Evolutionary conservation across 1,140 invertebrate species (phyloP).

Genomic region (Ladona fulva): DNA sequence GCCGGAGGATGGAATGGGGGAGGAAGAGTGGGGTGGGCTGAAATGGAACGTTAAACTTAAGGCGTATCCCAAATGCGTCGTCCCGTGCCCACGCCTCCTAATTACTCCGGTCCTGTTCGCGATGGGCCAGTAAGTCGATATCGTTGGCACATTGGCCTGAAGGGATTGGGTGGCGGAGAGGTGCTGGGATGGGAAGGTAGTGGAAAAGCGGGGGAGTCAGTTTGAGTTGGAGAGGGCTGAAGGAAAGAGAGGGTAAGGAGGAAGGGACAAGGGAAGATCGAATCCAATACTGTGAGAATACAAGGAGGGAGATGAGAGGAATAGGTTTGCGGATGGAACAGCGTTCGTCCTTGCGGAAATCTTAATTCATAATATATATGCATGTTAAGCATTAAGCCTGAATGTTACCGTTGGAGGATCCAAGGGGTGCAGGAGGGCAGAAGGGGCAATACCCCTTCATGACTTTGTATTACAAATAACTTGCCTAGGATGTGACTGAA

Average conservation of each 20-base stretch:
- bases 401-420: too few species aligned
- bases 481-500: too few species aligned
- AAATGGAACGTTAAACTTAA: neutral
- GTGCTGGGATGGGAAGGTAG: neutral
- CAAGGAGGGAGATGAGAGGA: too few species aligned
- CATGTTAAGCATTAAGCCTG: too few species aligned
- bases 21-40: neutral
- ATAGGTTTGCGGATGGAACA: too few species aligned
- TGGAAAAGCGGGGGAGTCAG: neutral
- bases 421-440: too few species aligned
- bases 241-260: neutral
- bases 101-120: slow-evolving; percentile 2
- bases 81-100: neutral
- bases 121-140: slow-evolving; percentile 7
- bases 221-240: neutral
- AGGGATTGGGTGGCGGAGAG: neutral
- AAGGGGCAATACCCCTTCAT: too few species aligned
- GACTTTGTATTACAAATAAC: too few species aligned
- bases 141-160: neutral
- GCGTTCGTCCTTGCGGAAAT: too few species aligned
- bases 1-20: neutral
- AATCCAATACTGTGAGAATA: neutral
- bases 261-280: neutral
- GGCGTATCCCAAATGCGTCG: slow-evolving; percentile 1
- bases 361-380: too few species aligned